Percentiles rank a stretch among this genome's conserved stretches.
phyloP scores from a whole-genome alignment of 2,113 vertebrate species.

The Puffinus mauretanicus region DNA sequence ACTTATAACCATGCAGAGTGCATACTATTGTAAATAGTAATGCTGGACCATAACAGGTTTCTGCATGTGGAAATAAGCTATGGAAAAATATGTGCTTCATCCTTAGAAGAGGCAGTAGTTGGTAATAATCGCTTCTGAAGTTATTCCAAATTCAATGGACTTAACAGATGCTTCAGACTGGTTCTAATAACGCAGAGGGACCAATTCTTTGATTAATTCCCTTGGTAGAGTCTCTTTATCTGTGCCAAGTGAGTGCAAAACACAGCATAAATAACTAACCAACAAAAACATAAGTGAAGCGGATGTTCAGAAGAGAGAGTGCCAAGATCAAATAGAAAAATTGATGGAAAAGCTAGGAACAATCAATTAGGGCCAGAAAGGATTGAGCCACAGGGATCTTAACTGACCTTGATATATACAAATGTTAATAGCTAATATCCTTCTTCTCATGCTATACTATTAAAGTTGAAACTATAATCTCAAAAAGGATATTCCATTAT shows the following conservation, averaged over 20 bases:
- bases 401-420: not conserved
- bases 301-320: not conserved
- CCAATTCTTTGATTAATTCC: not conserved
- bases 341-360: not conserved
- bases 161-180: not conserved
- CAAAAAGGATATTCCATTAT: not conserved
- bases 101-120: not conserved
- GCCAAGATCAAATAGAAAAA: slow-evolving; percentile 3
- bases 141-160: not conserved
- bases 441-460: not conserved
- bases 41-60: not conserved
- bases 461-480: not conserved
- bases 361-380: not conserved
- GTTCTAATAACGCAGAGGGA: not conserved
- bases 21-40: not conserved
- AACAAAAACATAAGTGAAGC: not conserved
- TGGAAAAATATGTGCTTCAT: not conserved
- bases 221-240: not conserved
- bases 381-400: not conserved
- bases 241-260: not conserved
- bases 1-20: not conserved
- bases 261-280: not conserved
- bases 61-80: not conserved
- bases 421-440: not conserved
- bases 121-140: not conserved